A percentile compares a stretch with the other conserved stretches of the same genome.
Conservation (phyloP, 2,113 vertebrate genomes). For the Rostratula benghalensis region DNA sequence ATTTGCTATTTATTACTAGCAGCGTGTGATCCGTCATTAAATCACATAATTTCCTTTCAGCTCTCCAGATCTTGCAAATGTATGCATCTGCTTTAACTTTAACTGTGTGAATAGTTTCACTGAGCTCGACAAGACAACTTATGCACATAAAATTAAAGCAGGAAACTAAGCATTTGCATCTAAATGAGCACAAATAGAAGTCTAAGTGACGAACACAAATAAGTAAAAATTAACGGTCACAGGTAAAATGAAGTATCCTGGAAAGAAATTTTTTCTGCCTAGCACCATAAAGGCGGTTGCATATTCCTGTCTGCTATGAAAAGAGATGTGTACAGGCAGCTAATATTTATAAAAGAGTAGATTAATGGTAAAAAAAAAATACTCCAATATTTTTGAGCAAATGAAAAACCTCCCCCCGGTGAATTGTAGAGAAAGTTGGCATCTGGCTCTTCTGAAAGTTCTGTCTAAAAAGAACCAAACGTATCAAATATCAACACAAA, state of each 20-base stretch:
- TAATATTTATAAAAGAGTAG: neutral
- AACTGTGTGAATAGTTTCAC: neutral
- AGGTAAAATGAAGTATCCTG: neutral
- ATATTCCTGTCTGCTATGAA: neutral
- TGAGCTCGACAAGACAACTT: neutral
- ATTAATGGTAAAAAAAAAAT: neutral
- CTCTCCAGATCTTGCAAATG: constrained; percentile 21
- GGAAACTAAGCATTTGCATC: neutral
- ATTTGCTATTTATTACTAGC: constrained; percentile 43
- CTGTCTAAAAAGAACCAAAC: neutral
- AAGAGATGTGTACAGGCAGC: neutral
- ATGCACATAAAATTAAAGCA: neutral
- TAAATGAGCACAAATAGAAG: neutral
- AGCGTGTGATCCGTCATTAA: constrained; percentile 20
- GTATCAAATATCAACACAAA: constrained; percentile 25
- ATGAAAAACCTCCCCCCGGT: neutral
- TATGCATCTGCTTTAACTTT: constrained; percentile 54
- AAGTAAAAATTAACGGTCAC: neutral
- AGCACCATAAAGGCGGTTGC: neutral
- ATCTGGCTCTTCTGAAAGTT: neutral
- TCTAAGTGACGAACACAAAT: neutral
- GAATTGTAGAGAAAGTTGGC: neutral
- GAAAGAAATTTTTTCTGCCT: neutral
- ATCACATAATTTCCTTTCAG: constrained; percentile 39
- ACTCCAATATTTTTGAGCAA: neutral